Evolutionary conservation across 1,140 invertebrate species (phyloP), one percentile per base, ranked within the genome.

Genomic region (Eupeodes corollae): DNA sequence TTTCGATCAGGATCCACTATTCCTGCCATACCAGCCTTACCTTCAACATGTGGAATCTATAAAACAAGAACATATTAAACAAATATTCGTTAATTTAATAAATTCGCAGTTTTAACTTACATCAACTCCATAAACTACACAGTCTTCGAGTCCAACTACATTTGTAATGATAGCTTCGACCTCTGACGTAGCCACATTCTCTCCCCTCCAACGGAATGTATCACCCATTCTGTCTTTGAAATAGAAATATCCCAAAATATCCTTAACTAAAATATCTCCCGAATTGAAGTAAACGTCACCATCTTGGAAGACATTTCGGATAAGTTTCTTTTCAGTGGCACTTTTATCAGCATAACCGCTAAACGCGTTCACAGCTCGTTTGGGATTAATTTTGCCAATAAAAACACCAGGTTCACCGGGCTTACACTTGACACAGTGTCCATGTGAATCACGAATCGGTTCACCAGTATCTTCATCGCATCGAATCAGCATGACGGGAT

Each of bases 131-230:
- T 92, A 98, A 1, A 86, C 84, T 5, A 80, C 75, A 33, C 78
- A 76, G 63, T 88, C 84, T 52, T 78, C 80, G 5, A 86, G 58
- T 32, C 80, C 79, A 37, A 89, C 72, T 26, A 88, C 72, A 52
- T 86, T 86, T 53, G 85, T 91, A 35, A 98, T 82, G 2, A 92
- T 80, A 21, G 82, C 86, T 73, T 98, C 95, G 1, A 98, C 91
- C 74, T 98, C 94, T n/a, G 83, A 80, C 6, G 95, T 98, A 0
- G 92, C 88, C 0, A 98, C 92, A 67, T 98, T 98, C 70, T 99
- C 96, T 26, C 94, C 93, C 49, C 86, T 80, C 85, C 85, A 90
- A 54, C 93, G 85, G 65, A 90, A 98, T 1, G 94, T 98, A 63
- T 98, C 94, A 11, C 94, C 94, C 14, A 88, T 94, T 54, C 95